phyloP scores from a whole-genome alignment of 2,113 vertebrate species.

The Peromyscus polionotus region DNA sequence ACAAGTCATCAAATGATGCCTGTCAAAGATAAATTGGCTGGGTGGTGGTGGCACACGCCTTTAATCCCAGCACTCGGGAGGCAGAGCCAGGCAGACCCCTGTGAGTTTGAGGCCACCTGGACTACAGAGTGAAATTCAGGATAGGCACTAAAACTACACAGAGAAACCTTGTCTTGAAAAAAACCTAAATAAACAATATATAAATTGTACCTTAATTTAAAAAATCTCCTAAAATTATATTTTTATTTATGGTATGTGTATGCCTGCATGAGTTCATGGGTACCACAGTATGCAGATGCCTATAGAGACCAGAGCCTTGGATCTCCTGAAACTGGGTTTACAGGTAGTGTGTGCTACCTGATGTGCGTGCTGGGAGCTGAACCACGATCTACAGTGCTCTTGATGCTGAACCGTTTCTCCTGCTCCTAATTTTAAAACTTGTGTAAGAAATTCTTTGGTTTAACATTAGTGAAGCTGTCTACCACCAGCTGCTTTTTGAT shows the following conservation, averaged over 20 bases:
- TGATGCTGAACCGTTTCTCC: not conserved
- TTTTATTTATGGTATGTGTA: not conserved
- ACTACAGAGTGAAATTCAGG: too few species aligned
- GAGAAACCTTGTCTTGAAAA: too few species aligned
- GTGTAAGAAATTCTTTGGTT: not conserved
- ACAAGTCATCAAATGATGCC: not conserved
- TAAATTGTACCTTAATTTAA: not conserved
- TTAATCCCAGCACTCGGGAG: too few species aligned
- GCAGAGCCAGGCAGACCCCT: too few species aligned
- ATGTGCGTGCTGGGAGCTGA: not conserved
- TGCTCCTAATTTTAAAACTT: not conserved
- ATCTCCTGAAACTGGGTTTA: not conserved
- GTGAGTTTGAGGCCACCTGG: too few species aligned
- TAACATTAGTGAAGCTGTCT: constrained; percentile 12
- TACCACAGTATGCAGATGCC: not conserved
- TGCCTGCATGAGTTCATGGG: not conserved
- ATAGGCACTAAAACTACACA: too few species aligned
- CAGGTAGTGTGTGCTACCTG: not conserved
- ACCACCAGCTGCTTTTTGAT: not conserved
- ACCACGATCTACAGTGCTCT: not conserved
- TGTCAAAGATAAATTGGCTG: not conserved
- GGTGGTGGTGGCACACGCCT: too few species aligned
- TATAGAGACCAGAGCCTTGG: not conserved
- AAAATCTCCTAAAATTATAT: not conserved
- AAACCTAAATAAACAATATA: too few species aligned